These are phyloP conservation scores for Acridotheres tristis DNA, from an alignment of 2,797 vertebrate species.

Conservation along the genomic window DNA sequence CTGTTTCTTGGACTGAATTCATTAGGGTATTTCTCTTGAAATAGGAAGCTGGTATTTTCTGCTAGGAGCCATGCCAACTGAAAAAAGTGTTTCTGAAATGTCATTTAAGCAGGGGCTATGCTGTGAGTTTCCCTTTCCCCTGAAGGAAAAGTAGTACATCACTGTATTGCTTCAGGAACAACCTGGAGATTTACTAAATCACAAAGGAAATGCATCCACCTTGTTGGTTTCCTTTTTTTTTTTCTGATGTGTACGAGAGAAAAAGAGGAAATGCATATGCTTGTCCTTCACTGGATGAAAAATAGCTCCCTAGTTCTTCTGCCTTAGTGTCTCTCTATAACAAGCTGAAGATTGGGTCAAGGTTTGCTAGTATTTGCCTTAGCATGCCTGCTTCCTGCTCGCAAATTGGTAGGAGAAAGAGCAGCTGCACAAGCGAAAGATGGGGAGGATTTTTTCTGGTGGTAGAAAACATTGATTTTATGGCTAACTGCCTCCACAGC, in stretches of 20 bases:
- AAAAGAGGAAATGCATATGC: not conserved
- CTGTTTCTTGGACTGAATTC: not conserved
- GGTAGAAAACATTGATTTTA: slow-evolving; percentile 18
- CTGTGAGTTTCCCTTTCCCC: not conserved
- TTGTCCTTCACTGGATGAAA: not conserved
- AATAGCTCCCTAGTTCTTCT: not conserved
- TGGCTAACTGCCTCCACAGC: not conserved
- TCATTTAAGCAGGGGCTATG: not conserved
- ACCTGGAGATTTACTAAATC: not conserved
- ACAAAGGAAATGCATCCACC: not conserved
- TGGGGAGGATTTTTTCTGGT: not conserved
- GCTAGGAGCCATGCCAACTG: not conserved
- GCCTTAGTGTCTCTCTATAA: not conserved
- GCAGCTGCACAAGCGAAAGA: not conserved
- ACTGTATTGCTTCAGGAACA: not conserved
- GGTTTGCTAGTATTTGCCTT: not conserved
- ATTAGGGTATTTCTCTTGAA: not conserved
- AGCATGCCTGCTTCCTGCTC: not conserved
- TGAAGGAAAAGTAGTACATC: not conserved
- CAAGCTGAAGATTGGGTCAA: not conserved
- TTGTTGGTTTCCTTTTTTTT: not conserved
- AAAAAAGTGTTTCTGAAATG: not conserved
- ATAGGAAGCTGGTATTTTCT: not conserved
- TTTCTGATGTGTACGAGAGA: not conserved
- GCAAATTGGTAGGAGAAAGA: not conserved